Percentiles rank a stretch among this genome's conserved stretches.
Conservation (phyloP, 2,888 invertebrate species). For the Tipula vernalis region DNA sequence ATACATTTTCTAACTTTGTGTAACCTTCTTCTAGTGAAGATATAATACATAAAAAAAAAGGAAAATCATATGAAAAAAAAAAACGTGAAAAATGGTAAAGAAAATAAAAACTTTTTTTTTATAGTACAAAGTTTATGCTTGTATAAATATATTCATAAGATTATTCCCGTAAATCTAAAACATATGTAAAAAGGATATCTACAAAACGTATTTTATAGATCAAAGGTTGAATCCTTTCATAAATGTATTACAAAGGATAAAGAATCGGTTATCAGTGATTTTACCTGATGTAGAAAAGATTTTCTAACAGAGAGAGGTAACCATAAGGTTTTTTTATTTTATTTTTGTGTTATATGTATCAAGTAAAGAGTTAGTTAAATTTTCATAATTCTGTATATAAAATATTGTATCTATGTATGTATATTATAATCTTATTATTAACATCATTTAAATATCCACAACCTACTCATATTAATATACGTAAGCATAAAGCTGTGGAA, state of each 20-base stretch:
- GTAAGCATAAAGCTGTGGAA: neutral
- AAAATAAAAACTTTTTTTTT: neutral
- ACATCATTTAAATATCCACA: neutral
- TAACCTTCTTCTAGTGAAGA: neutral
- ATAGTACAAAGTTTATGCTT: neutral
- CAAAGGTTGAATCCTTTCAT: slow-evolving; percentile 10
- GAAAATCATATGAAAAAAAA: neutral
- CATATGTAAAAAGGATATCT: neutral
- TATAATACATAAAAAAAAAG: neutral
- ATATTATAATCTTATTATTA: neutral
- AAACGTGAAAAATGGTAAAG: neutral
- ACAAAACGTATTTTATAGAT: slow-evolving; percentile 7
- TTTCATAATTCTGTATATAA: neutral
- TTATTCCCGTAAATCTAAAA: slow-evolving; percentile 4
- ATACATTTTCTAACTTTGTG: neutral
- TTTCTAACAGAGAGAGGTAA: neutral
- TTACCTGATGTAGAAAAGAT: neutral
- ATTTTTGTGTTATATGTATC: neutral
- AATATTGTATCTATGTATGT: neutral
- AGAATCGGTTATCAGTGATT: slow-evolving; percentile 8
- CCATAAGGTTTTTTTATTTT: neutral
- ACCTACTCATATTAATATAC: neutral
- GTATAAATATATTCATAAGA: neutral
- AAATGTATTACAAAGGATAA: neutral
- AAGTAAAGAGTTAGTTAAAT: neutral